Conservation (phyloP, 92 coral and sea anemone species). For the Porites divaricata region DNA sequence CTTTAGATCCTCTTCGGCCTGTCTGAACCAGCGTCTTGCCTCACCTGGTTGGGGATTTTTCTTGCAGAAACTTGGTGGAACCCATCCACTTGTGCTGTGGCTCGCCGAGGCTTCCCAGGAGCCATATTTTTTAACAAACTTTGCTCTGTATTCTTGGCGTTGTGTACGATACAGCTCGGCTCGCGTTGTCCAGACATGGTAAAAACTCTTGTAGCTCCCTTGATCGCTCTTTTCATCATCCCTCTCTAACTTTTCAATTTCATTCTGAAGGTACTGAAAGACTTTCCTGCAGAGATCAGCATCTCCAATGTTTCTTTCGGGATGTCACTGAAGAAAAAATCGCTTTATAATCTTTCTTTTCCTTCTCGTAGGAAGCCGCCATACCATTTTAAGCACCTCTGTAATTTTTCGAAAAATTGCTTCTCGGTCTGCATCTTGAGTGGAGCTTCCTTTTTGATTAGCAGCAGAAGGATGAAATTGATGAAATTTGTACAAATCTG, state of each 20-base stretch:
- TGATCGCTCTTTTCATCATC: background rate
- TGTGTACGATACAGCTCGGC: conserved; percentile 30
- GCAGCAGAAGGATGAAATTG: background rate
- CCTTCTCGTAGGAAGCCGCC: conserved; percentile 67
- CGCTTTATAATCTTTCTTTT: conserved; percentile 75
- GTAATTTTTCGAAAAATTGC: conserved; percentile 59
- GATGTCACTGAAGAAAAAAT: conserved; percentile 82
- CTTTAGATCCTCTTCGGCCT: conserved; percentile 67
- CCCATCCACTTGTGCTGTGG: background rate
- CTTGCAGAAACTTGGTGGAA: conserved; percentile 40
- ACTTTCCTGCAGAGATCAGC: conserved; percentile 69
- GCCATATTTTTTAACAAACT: background rate
- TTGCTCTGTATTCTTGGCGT: background rate
- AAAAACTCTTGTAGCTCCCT: conserved; percentile 7
- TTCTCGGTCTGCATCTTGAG: conserved; percentile 38
- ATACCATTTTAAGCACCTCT: conserved; percentile 64
- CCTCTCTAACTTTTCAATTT: conserved; percentile 66
- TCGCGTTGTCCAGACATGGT: conserved; percentile 13
- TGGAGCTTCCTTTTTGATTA: conserved; percentile 5
- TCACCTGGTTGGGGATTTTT: conserved; percentile 81
- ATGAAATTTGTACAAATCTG: conserved; percentile 62
- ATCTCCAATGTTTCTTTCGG: conserved; percentile 78
- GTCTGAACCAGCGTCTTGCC: conserved; percentile 81
- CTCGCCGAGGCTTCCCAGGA: background rate
- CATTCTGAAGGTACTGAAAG: conserved; percentile 70